Conservation (phyloP, 2,113 vertebrate species). For the Condylura cristata region DNA sequence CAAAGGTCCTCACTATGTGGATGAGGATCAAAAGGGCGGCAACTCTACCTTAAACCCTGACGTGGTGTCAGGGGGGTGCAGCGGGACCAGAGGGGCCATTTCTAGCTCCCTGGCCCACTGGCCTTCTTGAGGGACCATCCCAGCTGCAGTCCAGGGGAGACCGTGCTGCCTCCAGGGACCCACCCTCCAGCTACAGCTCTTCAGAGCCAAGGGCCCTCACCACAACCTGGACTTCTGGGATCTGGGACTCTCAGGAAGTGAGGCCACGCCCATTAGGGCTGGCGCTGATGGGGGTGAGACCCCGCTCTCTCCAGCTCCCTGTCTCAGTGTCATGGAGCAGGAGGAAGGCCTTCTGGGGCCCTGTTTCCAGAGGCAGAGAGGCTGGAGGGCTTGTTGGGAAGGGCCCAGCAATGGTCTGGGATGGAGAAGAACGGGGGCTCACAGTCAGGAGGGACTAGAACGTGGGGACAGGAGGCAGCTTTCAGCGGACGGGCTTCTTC, state of each 20-base stretch:
- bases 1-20: neutral
- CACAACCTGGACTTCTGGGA: neutral
- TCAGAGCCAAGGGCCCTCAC: neutral
- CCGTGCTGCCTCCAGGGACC: fast-evolving
- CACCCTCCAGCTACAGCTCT: neutral
- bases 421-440: neutral
- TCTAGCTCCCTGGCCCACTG: fast-evolving
- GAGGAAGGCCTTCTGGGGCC: fast-evolving
- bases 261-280: fast-evolving
- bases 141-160: fast-evolving
- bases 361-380: neutral
- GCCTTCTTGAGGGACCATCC: fast-evolving
- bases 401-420: neutral
- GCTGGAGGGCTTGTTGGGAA: neutral
- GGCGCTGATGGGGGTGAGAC: too few species aligned
- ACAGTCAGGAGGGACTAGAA: neutral
- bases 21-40: neutral
- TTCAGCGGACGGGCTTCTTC: too few species aligned
- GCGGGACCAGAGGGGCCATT: too few species aligned
- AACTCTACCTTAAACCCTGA: neutral
- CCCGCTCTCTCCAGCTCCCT: fast-evolving
- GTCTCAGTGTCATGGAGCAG: fast-evolving
- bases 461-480: neutral
- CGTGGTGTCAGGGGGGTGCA: fast-evolving
- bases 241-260: neutral